These are phyloP conservation scores for Conchocele bisecta DNA, from an alignment of 2,888 invertebrate genomes.

Conservation along the genomic window DNA sequence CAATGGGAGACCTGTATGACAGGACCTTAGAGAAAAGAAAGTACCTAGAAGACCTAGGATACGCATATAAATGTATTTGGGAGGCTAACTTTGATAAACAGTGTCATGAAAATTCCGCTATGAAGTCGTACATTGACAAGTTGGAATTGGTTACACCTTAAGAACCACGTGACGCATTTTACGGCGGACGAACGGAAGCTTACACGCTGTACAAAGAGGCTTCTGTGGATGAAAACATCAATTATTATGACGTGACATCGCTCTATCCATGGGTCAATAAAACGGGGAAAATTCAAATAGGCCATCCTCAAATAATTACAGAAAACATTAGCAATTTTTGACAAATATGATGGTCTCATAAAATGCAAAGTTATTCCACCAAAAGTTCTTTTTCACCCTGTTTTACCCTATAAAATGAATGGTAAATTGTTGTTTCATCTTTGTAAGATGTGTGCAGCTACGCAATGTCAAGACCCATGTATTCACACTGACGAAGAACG, in stretches of 20 bases:
- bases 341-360: too few species aligned
- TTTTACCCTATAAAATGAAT: too few species aligned
- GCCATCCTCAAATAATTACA: too few species aligned
- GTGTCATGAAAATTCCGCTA: slow-evolving; percentile 26
- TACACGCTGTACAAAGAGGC: slow-evolving; percentile 31
- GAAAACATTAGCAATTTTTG: too few species aligned
- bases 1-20: slow-evolving; percentile 38
- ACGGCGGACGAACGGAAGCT: slow-evolving; percentile 26
- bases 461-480: too few species aligned
- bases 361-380: too few species aligned
- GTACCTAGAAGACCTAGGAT: slow-evolving; percentile 41
- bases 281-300: too few species aligned
- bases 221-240: slow-evolving; percentile 5
- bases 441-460: too few species aligned
- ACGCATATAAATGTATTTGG: slow-evolving; percentile 56
- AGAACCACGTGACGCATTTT: slow-evolving; percentile 8
- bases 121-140: slow-evolving; percentile 38
- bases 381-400: too few species aligned
- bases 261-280: slow-evolving; percentile 26
- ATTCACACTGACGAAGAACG: too few species aligned
- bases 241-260: slow-evolving; percentile 32
- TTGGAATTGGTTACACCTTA: slow-evolving; percentile 1
- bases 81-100: slow-evolving; percentile 59
- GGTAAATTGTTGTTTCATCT: too few species aligned
- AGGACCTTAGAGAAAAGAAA: slow-evolving; percentile 33